These are phyloP conservation scores for Potorous gilbertii DNA, from an alignment of 2,797 vertebrate genomes.

Conservation along the genomic window DNA sequence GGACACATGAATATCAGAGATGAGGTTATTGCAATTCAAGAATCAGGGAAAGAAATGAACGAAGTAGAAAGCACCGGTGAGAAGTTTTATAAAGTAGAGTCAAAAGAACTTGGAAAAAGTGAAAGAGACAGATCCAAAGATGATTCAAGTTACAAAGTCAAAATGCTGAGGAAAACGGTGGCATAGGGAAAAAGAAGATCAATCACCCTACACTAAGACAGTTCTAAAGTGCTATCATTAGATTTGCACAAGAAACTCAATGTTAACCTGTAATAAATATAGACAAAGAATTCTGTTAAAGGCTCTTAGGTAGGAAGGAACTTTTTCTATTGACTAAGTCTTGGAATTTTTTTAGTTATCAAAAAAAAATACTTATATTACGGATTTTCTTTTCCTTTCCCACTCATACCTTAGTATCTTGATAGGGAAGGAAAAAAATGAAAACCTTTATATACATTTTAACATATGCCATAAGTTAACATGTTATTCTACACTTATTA, in stretches of 20 bases:
- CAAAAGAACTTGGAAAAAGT: neutral
- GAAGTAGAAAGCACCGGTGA: neutral
- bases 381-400: neutral
- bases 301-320: neutral
- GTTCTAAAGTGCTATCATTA: neutral
- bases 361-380: neutral
- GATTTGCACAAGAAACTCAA: neutral
- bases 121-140: neutral
- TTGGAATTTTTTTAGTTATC: neutral
- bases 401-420: neutral
- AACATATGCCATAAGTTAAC: neutral
- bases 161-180: neutral
- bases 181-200: neutral
- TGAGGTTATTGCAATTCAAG: neutral
- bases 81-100: neutral
- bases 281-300: neutral
- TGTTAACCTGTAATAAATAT: neutral
- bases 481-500: neutral
- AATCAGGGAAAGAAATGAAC: neutral
- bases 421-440: neutral
- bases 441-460: neutral
- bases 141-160: neutral
- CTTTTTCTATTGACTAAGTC: neutral
- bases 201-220: neutral
- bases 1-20: neutral